These are phyloP conservation scores for Aleadryas rufinucha DNA, from an alignment of 2,113 vertebrate genomes.

Conservation along the genomic window DNA sequence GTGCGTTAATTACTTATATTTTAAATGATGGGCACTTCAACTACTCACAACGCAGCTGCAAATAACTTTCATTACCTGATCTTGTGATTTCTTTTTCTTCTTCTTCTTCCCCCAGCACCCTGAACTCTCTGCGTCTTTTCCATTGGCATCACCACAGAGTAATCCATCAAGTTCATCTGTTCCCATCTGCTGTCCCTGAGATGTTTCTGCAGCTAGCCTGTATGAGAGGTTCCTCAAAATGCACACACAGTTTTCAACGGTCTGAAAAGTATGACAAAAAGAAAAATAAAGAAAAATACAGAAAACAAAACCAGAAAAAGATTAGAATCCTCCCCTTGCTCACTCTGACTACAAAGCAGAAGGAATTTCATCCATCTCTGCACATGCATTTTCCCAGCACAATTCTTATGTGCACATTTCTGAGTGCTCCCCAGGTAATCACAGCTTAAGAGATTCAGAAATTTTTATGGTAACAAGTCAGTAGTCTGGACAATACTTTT, in stretches of 20 bases:
- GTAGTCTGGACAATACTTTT: background rate
- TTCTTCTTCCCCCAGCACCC: constrained; percentile 99
- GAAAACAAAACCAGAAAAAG: background rate
- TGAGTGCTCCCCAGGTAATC: background rate
- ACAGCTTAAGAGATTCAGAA: background rate
- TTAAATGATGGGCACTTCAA: background rate
- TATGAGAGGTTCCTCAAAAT: constrained; percentile 99
- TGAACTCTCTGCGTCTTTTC: constrained; percentile 91
- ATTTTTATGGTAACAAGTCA: background rate
- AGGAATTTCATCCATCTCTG: background rate
- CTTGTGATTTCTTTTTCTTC: constrained; percentile 99
- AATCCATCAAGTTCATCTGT: constrained; percentile 95
- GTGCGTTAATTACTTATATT: background rate
- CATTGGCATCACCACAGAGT: constrained; percentile 90
- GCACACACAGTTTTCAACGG: constrained; percentile 99
- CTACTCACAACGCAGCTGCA: background rate
- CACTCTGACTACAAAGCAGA: background rate
- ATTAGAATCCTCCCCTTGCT: background rate
- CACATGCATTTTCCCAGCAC: background rate
- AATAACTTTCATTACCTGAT: constrained; percentile 82
- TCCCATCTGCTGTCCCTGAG: constrained; percentile 98
- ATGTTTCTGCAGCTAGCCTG: constrained; percentile 96
- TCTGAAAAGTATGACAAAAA: constrained; percentile 70
- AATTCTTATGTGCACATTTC: background rate
- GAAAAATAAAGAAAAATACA: background rate